phyloP scores from a whole-genome alignment of 2,888 invertebrate genomes.

The Coronaproctus castanopsis region DNA sequence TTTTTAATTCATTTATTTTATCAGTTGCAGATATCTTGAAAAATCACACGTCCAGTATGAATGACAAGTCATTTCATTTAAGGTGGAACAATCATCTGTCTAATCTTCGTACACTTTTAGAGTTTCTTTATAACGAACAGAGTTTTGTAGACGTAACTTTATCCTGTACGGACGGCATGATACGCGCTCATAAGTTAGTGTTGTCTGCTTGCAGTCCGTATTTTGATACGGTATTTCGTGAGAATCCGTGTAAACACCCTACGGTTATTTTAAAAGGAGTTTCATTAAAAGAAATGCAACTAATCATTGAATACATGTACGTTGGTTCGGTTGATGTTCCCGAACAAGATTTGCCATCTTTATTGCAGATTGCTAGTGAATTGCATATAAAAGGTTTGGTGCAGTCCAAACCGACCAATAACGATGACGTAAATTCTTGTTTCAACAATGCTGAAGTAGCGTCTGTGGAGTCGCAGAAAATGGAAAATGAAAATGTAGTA shows the following conservation, averaged over 20 bases:
- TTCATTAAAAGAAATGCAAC: constrained; percentile 41
- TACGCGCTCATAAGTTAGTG: constrained; percentile 85
- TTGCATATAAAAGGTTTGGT: constrained; percentile 38
- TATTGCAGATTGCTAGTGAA: constrained; percentile 46
- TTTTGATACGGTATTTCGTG: constrained; percentile 54
- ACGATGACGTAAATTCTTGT: neutral
- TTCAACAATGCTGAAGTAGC: neutral
- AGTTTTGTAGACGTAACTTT: constrained; percentile 48
- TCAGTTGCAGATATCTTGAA: no score
- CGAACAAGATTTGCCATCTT: constrained; percentile 37
- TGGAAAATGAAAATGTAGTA: neutral
- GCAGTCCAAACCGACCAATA: constrained; percentile 12
- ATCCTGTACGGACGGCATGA: constrained; percentile 47
- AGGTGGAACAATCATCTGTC: constrained; percentile 54
- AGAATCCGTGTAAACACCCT: constrained; percentile 52
- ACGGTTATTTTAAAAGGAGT: constrained; percentile 45
- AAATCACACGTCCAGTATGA: constrained; percentile 20
- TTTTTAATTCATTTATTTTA: no score
- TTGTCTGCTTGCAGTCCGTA: constrained; percentile 88
- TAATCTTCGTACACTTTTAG: constrained; percentile 46
- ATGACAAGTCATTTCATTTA: constrained; percentile 45
- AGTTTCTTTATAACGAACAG: constrained; percentile 45
- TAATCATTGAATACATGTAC: constrained; percentile 48
- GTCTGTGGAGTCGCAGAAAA: neutral
- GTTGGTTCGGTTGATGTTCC: constrained; percentile 46